Evolutionary conservation across 2,113 vertebrate species (phyloP), one percentile per base, ranked within the genome.

Genomic region (Nesospiza acunhae): DNA sequence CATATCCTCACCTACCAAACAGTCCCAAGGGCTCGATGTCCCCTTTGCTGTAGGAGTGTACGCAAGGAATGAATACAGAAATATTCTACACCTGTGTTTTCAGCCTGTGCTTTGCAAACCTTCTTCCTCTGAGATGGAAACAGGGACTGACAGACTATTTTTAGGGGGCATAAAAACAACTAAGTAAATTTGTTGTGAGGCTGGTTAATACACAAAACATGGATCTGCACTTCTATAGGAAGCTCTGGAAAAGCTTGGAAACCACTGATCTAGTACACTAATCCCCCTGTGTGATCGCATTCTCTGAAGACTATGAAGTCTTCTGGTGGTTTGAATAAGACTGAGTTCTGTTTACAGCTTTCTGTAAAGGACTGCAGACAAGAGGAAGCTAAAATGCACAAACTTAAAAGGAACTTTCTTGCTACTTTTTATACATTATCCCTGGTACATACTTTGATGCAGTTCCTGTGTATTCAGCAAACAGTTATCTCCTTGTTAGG

Each of bases 401-500:
- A 20, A 35, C 13, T n/a, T 60, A 69, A 72, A 84, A 68, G 27
- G 41, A 75, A 26, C 59, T 87, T 84, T 53, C 49, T 77, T 79
- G 44, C 63, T 90, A 7, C 26, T 77, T 75, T 79, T 42, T 60
- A 27, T 79, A 19, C 5, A 2, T 64, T 58, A 52, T 59, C 44
- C 47, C 64, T 62, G 4, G 5, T 39, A 27, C 49, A 59, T 52
- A n/a, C 53, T 60, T 56, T 27, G 77, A 77, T 73, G 74, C 41
- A 59, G 39, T 64, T 87, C 50, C 86, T 69, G 60, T 56, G 44
- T 69, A 19, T 73, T 87, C 76, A 93, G 41, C 80, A 53, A 67
- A 79, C 46, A 85, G 93, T 63, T 68, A 90, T 82, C 83, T 92
- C 82, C 59, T 96, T 92, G 74, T 94, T 91, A 80, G 84, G 23